A percentile compares a stretch with the other conserved stretches of the same genome.
These are phyloP conservation scores for Dendroctonus ponderosae DNA, from an alignment of 1,140 invertebrate genomes.

Conservation along the genomic window DNA sequence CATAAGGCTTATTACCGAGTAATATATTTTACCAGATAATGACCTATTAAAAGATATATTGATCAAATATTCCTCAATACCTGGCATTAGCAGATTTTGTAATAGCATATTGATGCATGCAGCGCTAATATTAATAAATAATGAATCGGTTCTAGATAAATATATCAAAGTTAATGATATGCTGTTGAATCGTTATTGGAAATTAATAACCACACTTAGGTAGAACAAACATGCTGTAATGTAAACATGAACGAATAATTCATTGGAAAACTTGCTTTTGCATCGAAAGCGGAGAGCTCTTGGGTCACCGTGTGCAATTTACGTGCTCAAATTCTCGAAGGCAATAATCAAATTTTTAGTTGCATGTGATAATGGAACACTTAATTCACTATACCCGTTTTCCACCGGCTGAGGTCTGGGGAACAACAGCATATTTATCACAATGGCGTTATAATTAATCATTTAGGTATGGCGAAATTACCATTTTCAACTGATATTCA, in stretches of 20 bases:
- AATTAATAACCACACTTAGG: slow-evolving; percentile 8
- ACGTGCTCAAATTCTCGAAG: too few species aligned
- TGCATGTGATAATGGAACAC: too few species aligned
- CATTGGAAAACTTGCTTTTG: neutral
- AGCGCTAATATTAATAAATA: slow-evolving; percentile 11
- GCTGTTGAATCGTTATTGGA: slow-evolving; percentile 12
- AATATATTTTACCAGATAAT: slow-evolving; percentile 7
- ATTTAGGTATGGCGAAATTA: too few species aligned
- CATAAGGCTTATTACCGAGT: slow-evolving; percentile 9
- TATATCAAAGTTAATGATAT: slow-evolving; percentile 18
- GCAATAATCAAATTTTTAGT: too few species aligned
- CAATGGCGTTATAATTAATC: too few species aligned
- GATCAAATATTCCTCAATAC: slow-evolving; percentile 12
- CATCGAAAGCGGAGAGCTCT: too few species aligned
- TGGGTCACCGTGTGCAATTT: too few species aligned
- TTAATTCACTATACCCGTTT: too few species aligned
- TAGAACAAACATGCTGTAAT: slow-evolving; percentile 7
- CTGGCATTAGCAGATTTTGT: slow-evolving; percentile 6
- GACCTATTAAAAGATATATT: slow-evolving; percentile 12
- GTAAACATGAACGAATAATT: neutral
- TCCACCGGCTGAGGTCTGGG: too few species aligned
- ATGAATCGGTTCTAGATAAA: slow-evolving; percentile 16
- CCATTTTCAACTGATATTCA: too few species aligned
- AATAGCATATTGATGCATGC: slow-evolving; percentile 12
- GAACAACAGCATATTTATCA: too few species aligned